Evolutionary conservation across 2,797 vertebrate species (phyloP).

Genomic region (Urophycis tenuis): DNA sequence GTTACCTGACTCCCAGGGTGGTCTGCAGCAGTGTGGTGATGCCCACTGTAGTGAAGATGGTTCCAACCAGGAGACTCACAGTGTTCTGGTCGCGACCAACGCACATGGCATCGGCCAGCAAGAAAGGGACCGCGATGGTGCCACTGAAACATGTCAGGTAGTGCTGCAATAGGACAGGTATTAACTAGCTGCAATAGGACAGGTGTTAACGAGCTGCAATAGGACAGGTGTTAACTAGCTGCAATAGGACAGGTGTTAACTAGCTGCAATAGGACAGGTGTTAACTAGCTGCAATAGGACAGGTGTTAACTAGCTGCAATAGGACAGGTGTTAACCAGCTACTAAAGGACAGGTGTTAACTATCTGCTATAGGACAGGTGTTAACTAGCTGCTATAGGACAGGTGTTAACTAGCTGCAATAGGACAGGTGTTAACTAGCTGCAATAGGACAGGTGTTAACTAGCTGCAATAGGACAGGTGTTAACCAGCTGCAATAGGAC

Average conservation of each 20-base stretch:
- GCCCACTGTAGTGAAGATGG: slow-evolving; percentile 93
- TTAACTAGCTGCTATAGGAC: too few species aligned
- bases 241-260: neutral
- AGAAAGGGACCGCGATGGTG: slow-evolving; percentile 90
- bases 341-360: too few species aligned
- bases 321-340: too few species aligned
- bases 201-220: neutral
- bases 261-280: neutral
- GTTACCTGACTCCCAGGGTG: slow-evolving; percentile 84
- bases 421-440: neutral
- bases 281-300: too few species aligned
- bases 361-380: too few species aligned
- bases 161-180: slow-evolving; percentile 69
- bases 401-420: too few species aligned
- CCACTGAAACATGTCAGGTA: slow-evolving; percentile 97
- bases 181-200: neutral
- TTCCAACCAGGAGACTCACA: slow-evolving; percentile 89
- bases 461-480: neutral
- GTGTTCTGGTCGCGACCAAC: slow-evolving; percentile 86
- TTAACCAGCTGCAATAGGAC: too few species aligned
- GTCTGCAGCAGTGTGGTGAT: slow-evolving; percentile 94
- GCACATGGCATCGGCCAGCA: slow-evolving; percentile 89
- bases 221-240: neutral
- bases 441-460: neutral
- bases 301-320: too few species aligned